Evolutionary conservation across 2,888 invertebrate genomes (phyloP), one percentile per base, ranked within the genome.

Genomic region (Leptogaster cylindrica): DNA sequence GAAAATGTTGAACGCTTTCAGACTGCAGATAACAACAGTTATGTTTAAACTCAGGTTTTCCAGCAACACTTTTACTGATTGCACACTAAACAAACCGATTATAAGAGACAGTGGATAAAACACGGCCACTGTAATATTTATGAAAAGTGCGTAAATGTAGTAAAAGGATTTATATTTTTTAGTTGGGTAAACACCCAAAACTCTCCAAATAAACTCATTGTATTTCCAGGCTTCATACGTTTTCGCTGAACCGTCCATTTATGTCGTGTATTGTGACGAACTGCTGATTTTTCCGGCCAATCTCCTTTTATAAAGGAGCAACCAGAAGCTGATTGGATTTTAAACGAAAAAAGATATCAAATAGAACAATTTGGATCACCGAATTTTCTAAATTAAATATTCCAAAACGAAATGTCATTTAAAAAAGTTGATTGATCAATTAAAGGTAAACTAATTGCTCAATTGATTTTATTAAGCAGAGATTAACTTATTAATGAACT

Each of bases 31-130:
- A 6, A 44, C 12, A 7, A 61, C 61, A 8, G 61, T 27, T 20
- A 61, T 27, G 10, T 61, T 61, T 6, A 61, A 2, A 8, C 27
- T 23, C 27, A 61, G 5, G 18, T 27, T 61, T 16, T 41, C 44
- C 8, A 61, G 1, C 5, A 61, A 16, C 1, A 10, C 61, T 28
- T 61, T 61, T 7, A 16, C 28, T 8, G 25, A 8, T 2, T 61
- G 18, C 5, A 27, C 27, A 5, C 41, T 6, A 10, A 61, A 61
- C 2, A 61, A 2, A 2, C 16, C 44, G 2, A 61, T 61, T 4
- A 61, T 18, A 3, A 61, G 16, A 6, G 61, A 61, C n/a, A 61
- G 5, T 61, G 61, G 61, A 23, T 61, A 61, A n/a, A 18, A 44
- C 8, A 44, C 27, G 3, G 44, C 10, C 16, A 61, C 44, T 4